These are phyloP conservation scores for Todus mexicanus DNA, from an alignment of 2,797 vertebrate species.

Conservation along the genomic window DNA sequence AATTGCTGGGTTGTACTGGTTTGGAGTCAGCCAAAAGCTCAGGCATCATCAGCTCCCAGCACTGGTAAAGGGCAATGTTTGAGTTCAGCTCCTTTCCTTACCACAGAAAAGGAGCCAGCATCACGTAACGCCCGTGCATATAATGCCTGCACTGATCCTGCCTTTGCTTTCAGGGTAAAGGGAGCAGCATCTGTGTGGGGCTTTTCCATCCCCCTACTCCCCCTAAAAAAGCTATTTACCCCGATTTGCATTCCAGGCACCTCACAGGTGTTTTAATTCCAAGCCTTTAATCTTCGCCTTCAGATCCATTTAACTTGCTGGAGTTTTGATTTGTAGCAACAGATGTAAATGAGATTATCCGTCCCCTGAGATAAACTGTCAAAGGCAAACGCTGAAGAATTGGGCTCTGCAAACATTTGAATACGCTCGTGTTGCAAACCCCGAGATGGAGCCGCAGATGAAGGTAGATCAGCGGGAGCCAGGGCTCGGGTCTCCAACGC, in stretches of 20 bases:
- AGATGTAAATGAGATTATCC: conserved; percentile 11
- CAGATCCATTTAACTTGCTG: conserved; percentile 5
- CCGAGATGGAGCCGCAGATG: not conserved
- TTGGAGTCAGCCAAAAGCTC: not conserved
- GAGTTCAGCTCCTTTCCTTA: not conserved
- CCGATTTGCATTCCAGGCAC: not conserved
- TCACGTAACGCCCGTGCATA: fast-evolving
- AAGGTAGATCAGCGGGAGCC: fast-evolving
- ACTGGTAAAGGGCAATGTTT: not conserved
- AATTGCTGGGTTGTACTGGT: too few species aligned
- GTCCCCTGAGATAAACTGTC: not conserved
- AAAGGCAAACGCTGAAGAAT: not conserved
- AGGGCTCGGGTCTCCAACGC: not conserved
- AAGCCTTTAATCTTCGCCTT: conserved; percentile 13
- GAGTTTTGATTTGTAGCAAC: conserved; percentile 5
- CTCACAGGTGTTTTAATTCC: not conserved
- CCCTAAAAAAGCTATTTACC: not conserved
- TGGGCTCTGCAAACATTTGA: not conserved
- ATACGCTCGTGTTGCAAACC: not conserved
- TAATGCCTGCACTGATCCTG: not conserved
- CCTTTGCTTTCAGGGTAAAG: not conserved
- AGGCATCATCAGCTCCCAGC: not conserved
- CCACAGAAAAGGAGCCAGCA: fast-evolving
- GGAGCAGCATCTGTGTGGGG: not conserved
- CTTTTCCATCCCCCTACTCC: not conserved